phyloP scores from a whole-genome alignment of 2,797 vertebrate species.

The Remorina albescens region DNA sequence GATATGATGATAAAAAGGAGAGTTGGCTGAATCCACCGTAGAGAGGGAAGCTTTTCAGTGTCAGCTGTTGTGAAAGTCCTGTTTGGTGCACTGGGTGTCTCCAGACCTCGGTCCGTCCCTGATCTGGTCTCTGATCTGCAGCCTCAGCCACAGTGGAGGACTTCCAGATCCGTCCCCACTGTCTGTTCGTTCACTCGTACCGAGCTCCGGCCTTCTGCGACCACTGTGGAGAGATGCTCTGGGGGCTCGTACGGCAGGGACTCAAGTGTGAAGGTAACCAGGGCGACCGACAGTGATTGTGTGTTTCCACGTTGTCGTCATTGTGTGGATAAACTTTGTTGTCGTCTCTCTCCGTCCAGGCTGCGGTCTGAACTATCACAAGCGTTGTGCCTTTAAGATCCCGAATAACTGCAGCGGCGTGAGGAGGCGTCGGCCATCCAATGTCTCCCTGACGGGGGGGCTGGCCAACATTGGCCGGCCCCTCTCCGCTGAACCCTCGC shows the following conservation, averaged over 20 bases:
- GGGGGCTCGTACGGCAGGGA: constrained; percentile 96
- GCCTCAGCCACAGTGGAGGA: constrained; percentile 97
- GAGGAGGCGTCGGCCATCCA: constrained; percentile 92
- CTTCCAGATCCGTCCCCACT: constrained; percentile 96
- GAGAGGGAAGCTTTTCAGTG: no score
- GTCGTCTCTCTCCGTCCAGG: constrained; percentile 79
- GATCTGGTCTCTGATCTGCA: constrained; percentile 75
- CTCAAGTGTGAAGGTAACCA: constrained; percentile 95
- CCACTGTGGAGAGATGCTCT: constrained; percentile 98
- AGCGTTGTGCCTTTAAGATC: constrained; percentile 98
- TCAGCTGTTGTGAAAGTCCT: no score
- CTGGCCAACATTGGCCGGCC: constrained; percentile 83
- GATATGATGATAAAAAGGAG: no score
- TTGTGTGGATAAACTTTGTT: background rate
- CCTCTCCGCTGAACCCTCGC: constrained; percentile 88
- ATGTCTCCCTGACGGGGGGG: constrained; percentile 93
- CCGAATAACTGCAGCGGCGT: constrained; percentile 97
- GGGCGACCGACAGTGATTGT: background rate
- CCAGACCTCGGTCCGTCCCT: no score
- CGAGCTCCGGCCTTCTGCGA: constrained; percentile 96
- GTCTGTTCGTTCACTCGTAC: constrained; percentile 96
- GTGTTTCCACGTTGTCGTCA: background rate
- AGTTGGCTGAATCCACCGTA: no score
- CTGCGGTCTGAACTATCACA: constrained; percentile 97
- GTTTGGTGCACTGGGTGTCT: no score